phyloP scores from a whole-genome alignment of 2,888 invertebrate genomes.

The Yponomeuta sedellus region DNA sequence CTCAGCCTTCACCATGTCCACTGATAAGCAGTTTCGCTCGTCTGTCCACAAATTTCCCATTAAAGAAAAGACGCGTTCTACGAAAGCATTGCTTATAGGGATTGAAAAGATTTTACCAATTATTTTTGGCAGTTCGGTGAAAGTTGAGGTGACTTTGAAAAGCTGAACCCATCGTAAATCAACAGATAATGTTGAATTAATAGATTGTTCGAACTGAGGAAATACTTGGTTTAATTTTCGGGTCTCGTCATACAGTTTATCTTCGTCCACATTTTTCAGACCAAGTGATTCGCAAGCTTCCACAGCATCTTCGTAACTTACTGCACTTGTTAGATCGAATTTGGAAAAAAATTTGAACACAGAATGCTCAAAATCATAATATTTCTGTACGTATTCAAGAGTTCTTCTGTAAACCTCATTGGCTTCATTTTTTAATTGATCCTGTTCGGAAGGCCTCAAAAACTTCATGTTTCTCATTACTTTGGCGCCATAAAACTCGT shows the following conservation, averaged over 20 bases:
- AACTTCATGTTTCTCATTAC: too few species aligned
- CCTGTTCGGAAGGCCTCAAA: too few species aligned
- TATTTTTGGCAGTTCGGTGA: conserved; percentile 14
- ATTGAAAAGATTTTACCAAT: conserved; percentile 12
- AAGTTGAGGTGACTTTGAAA: conserved; percentile 11
- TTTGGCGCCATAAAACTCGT: too few species aligned
- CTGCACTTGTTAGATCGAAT: conserved; percentile 18
- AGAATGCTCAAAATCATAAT: conserved; percentile 21
- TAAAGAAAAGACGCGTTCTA: conserved; percentile 19
- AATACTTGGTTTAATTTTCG: too few species aligned
- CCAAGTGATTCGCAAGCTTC: conserved; percentile 17
- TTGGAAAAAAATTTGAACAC: conserved; percentile 20
- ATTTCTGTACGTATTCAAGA: conserved; percentile 20
- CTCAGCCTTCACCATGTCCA: conserved; percentile 20
- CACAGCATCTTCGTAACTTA: conserved; percentile 21
- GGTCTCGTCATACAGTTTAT: conserved; percentile 16
- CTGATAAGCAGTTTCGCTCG: conserved; percentile 20
- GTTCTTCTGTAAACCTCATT: too few species aligned
- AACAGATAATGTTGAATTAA: conserved; percentile 10
- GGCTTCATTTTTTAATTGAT: too few species aligned
- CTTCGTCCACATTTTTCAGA: conserved; percentile 17
- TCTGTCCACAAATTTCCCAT: conserved; percentile 21
- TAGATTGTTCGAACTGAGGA: conserved; percentile 8
- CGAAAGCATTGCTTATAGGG: conserved; percentile 16
- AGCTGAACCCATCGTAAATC: conserved; percentile 16